A percentile compares a stretch with the other conserved stretches of the same genome.
These are phyloP conservation scores for Charadrius vociferus DNA, from an alignment of 2,113 vertebrate genomes.

Conservation along the genomic window DNA sequence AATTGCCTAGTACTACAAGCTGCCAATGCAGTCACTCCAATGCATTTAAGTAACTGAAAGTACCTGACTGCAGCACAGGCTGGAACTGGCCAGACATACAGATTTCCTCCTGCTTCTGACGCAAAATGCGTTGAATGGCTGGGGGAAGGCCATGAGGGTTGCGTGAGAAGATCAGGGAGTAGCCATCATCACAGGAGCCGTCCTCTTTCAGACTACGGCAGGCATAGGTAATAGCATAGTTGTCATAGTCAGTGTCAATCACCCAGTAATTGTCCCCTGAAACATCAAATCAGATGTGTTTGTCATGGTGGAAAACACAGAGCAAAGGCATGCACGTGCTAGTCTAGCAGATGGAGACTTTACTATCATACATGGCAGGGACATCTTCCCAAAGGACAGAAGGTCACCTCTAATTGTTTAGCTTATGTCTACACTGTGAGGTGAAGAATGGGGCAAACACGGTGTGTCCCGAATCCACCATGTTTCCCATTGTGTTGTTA, in stretches of 20 bases:
- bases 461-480: not conserved
- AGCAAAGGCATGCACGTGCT: not conserved
- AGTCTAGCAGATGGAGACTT: not conserved
- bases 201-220: slow-evolving; percentile 83
- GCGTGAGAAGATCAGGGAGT: slow-evolving; percentile 84
- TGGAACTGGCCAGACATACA: slow-evolving; percentile 84
- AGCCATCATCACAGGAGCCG: slow-evolving; percentile 84
- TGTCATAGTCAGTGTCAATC: slow-evolving; percentile 88
- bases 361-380: not conserved
- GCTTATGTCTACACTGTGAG: not conserved
- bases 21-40: not conserved
- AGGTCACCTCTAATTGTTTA: not conserved
- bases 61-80: slow-evolving; percentile 83
- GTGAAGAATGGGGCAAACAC: not conserved
- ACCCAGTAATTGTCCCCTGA: slow-evolving; percentile 89
- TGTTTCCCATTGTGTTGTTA: not conserved
- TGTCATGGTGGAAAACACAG: not conserved
- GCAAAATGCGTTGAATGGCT: slow-evolving; percentile 79
- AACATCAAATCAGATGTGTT: not conserved
- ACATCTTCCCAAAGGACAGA: not conserved
- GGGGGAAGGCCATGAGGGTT: slow-evolving; percentile 82
- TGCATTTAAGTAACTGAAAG: not conserved
- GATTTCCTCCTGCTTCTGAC: slow-evolving; percentile 84
- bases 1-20: not conserved
- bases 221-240: slow-evolving; percentile 87